Evolutionary conservation across 2,888 invertebrate species (phyloP), one percentile per base, ranked within the genome.

Genomic region (Nomada lathburiana): DNA sequence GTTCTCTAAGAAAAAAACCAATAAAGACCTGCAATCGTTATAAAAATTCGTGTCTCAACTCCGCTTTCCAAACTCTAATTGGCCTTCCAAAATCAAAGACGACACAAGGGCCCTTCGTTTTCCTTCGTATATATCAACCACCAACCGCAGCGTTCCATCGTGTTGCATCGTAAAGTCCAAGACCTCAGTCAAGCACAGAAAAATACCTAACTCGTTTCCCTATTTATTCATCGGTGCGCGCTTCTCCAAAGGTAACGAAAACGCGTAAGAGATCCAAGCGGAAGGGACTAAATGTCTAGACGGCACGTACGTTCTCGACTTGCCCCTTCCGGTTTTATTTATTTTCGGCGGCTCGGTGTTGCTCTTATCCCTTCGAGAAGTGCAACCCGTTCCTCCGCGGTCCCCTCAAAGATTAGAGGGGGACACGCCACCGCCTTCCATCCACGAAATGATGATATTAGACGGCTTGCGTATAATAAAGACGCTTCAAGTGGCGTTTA

Each of bases 251-350:
- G 4, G 47, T n/a, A 59, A 67, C 29, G 65, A 50, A 59, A 72
- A 57, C 57, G 23, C 16, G 18, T 50, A 29, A 26, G 16, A 73
- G 44, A 59, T 20, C 13, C 4, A 67, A 71, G 53, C 80, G 73
- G 77, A 73, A 74, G 67, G 50, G 42, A 10, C 4, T 7, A 62
- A 60, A 23, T 50, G 69, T 53, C 79, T 62, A 50, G 36, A 47
- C 18, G 68, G 74, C 70, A 62, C 79, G 80, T 64, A 75, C 13
- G 52, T 10, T 16, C 13, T 44, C 53, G 29, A 26, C 42, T 52
- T 47, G 65, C 18, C 75, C 68, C 75, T 80, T 72, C 69, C 62
- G 69, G 76, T 50, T 78, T 85, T 87, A 68, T 85, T 87, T 85
- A 85, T 87, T 85, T 85, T 87, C 23, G 75, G 63, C 80, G 65